Evolutionary conservation across 2,888 invertebrate species (phyloP).

Genomic region (Acronicta alni): DNA sequence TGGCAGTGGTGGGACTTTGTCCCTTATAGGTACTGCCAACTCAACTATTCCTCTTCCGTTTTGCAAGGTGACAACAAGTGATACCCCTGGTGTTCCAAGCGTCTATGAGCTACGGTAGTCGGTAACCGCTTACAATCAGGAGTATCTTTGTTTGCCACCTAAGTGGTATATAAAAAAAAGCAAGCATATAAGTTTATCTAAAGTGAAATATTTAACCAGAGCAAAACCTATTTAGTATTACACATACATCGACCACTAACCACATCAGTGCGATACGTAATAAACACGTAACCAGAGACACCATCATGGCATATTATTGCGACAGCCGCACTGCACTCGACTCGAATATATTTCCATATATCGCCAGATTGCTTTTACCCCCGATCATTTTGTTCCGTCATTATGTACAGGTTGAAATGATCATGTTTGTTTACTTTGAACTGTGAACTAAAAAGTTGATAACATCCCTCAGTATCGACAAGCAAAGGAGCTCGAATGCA

Average conservation of each 20-base stretch:
- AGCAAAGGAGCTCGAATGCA: too few species aligned
- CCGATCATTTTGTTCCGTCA: slow-evolving; percentile 34
- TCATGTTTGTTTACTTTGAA: not conserved
- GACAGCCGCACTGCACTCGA: slow-evolving; percentile 25
- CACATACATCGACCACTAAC: slow-evolving; percentile 31
- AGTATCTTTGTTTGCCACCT: too few species aligned
- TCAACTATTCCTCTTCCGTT: too few species aligned
- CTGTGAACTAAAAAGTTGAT: not conserved
- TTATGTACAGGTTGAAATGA: slow-evolving; percentile 7
- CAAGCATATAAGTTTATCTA: not conserved
- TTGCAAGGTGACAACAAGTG: too few species aligned
- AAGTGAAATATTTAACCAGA: slow-evolving; percentile 12
- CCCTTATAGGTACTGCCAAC: too few species aligned
- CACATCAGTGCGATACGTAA: slow-evolving; percentile 49
- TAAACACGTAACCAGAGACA: slow-evolving; percentile 43
- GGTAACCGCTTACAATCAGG: too few species aligned
- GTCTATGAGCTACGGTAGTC: too few species aligned
- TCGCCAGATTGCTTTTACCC: slow-evolving; percentile 41
- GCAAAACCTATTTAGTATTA: slow-evolving; percentile 13
- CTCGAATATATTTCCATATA: slow-evolving; percentile 47
- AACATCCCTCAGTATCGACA: too few species aligned
- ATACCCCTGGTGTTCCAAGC: too few species aligned
- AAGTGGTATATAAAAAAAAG: too few species aligned
- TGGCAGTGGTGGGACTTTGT: too few species aligned
- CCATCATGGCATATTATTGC: slow-evolving; percentile 47